Evolutionary conservation across 1,140 invertebrate genomes (phyloP).

Genomic region (Galendromus occidentalis): DNA sequence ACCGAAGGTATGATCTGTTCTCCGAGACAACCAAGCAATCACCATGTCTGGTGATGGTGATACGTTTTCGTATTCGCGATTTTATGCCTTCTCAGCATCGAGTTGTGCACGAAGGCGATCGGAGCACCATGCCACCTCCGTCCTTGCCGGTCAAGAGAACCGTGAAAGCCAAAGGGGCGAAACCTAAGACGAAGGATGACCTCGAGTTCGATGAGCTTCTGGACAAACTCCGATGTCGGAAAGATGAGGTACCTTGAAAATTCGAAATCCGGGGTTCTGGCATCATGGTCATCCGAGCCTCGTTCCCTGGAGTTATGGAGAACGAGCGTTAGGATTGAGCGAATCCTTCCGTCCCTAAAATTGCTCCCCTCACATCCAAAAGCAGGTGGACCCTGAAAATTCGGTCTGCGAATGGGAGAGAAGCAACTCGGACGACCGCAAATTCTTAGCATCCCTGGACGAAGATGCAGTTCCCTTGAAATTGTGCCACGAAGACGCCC

Average conservation of each 20-base stretch:
- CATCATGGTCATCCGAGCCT: not conserved
- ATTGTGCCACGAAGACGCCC: not conserved
- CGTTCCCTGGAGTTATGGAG: not conserved
- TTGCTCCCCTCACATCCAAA: not conserved
- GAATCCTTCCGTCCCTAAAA: not conserved
- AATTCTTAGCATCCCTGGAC: not conserved
- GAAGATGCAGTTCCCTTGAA: not conserved
- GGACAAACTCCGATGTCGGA: not conserved
- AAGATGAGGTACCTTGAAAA: not conserved
- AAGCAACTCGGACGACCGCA: not conserved
- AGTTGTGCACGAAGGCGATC: no score
- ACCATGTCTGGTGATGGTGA: no score
- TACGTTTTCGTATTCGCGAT: no score
- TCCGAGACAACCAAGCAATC: no score
- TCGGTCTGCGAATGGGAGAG: not conserved
- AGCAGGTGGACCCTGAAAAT: not conserved
- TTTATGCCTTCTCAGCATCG: no score
- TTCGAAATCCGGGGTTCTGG: not conserved
- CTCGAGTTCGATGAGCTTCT: not conserved
- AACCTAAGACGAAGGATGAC: not conserved
- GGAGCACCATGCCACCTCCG: no score
- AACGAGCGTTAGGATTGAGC: not conserved
- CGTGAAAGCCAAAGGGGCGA: no score
- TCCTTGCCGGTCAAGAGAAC: no score
- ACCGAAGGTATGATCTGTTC: no score